Evolutionary conservation across 2,113 vertebrate genomes (phyloP).

Genomic region (Phalacrocorax brasilianus): DNA sequence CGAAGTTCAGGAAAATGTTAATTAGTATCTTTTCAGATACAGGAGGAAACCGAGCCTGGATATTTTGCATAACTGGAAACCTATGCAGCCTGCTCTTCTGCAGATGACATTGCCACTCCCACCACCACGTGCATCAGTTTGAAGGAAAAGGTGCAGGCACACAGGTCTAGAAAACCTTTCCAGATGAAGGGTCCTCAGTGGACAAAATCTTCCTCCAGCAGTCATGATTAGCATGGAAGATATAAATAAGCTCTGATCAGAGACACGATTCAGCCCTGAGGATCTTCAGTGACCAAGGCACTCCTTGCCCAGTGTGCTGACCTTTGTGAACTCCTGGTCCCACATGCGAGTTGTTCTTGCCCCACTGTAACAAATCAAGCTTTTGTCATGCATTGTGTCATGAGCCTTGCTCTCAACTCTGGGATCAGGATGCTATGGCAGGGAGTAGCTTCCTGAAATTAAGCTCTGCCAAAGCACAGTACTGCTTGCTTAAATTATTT

Average conservation of each 20-base stretch:
- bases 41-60: background rate
- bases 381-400: background rate
- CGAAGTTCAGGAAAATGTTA: background rate
- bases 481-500: background rate
- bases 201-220: background rate
- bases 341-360: accelerated
- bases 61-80: background rate
- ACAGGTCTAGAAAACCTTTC: background rate
- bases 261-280: background rate
- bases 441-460: background rate
- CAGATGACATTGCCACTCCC: background rate
- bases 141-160: background rate
- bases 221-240: background rate
- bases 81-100: background rate
- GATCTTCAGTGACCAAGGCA: background rate
- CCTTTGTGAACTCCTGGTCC: background rate
- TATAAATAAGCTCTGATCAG: background rate
- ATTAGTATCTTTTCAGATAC: background rate
- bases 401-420: background rate
- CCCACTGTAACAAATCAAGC: background rate
- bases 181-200: background rate
- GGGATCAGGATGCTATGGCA: background rate
- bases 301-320: background rate
- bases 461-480: background rate
- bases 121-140: background rate